Conservation (phyloP, 2,888 invertebrate genomes). For the Punctoribates punctum region DNA sequence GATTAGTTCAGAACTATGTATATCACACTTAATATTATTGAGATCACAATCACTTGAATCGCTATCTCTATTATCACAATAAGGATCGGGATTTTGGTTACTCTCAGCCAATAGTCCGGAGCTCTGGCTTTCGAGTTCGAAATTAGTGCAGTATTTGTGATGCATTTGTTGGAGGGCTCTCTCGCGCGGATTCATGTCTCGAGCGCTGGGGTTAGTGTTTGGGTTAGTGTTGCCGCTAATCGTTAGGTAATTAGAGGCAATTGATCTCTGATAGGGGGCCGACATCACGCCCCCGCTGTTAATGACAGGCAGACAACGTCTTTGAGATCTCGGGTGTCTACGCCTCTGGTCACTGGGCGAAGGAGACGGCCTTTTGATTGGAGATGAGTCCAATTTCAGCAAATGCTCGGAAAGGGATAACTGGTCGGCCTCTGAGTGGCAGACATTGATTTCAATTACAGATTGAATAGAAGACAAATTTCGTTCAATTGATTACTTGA, state of each 20-base stretch:
- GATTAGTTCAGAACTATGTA: background rate
- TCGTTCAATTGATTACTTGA: background rate
- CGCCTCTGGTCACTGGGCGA: constrained; percentile 4
- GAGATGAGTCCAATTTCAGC: constrained; percentile 4
- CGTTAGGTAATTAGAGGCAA: background rate
- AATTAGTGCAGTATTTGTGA: background rate
- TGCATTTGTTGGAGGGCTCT: constrained; percentile 16
- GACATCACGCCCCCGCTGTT: background rate
- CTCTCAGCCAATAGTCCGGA: background rate
- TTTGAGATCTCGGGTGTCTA: background rate
- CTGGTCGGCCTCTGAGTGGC: background rate
- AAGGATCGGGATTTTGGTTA: background rate
- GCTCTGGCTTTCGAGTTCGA: background rate
- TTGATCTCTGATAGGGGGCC: background rate
- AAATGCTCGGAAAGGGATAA: background rate
- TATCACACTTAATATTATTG: constrained; percentile 32
- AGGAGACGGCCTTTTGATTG: constrained; percentile 13
- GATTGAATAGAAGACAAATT: too few relatives aligned
- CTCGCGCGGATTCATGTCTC: constrained; percentile 17
- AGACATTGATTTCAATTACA: too few relatives aligned
- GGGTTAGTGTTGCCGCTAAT: background rate
- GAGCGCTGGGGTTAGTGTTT: background rate
- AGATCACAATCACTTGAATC: constrained; percentile 34
- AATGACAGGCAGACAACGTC: background rate
- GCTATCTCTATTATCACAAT: constrained; percentile 26